Conservation (phyloP, 2,797 vertebrate genomes). For the Eptatretus atami region DNA sequence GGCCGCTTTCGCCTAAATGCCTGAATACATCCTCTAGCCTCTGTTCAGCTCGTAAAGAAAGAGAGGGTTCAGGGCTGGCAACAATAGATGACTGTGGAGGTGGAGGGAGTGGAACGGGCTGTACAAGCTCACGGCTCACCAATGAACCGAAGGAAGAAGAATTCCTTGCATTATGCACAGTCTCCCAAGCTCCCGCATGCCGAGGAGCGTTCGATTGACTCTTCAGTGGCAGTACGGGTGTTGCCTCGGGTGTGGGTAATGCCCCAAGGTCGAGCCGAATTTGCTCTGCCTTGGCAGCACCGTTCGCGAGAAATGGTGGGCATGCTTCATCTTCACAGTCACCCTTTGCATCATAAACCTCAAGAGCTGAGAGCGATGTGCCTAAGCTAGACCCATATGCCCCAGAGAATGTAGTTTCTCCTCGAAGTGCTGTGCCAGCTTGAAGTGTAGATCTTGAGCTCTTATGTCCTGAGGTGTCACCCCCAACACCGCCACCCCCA, state of each 20-base stretch:
- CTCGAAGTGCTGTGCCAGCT: constrained; percentile 38
- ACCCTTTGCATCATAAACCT: not conserved
- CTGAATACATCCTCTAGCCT: too few species aligned
- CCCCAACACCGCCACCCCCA: constrained; percentile 17
- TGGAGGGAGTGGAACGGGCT: too few species aligned
- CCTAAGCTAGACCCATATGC: not conserved
- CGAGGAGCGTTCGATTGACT: constrained; percentile 12
- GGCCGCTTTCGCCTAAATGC: too few species aligned
- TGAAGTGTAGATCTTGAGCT: constrained; percentile 19
- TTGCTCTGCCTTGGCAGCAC: not conserved
- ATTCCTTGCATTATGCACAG: too few species aligned
- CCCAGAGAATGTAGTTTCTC: not conserved
- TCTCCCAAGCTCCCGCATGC: not conserved
- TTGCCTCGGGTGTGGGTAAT: constrained; percentile 51
- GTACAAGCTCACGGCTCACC: too few species aligned
- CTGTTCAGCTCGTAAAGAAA: too few species aligned
- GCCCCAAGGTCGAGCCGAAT: constrained; percentile 38
- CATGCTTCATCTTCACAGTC: not conserved
- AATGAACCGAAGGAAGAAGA: too few species aligned
- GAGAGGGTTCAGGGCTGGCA: too few species aligned
- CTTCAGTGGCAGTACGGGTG: constrained; percentile 47
- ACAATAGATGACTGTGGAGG: too few species aligned
- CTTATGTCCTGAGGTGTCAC: not conserved
- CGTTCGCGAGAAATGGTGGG: not conserved
- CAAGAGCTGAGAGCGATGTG: not conserved